Base-by-base conservation (phyloP, 1,140 invertebrate genomes). In the Colletes gigas region DNA sequence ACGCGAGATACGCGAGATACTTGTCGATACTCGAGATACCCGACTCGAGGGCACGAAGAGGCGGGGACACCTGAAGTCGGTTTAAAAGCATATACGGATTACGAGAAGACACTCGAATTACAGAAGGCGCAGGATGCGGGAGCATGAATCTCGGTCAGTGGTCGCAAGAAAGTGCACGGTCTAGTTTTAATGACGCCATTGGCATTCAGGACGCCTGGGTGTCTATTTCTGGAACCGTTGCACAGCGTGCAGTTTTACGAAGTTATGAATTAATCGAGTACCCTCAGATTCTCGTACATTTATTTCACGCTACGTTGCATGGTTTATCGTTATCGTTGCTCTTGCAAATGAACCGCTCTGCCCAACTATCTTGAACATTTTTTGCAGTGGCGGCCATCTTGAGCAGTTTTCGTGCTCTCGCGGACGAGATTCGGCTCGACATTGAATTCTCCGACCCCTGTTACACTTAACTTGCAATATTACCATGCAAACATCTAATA, bases 11-110 rank as follows among this genome's bases (percentile, higher is more conserved):
- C 63, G 63, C 68, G 78, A 80, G 78, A 80, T 75, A 80, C 78
- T 80, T 75, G 78, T 80, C 78, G 78, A 80, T 80, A 80, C 72
- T 80, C 63, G 78, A 80, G 78, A 80, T 80, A 80, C 78, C 72
- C 65, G 71, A 41, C 76, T 72, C 47, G 44, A 62, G 75, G 57
- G 39, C 65, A 65, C n/a, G 41, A 30, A 21, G 62, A 17, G 30
- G 21, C 39, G 54, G 50, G 19, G 6, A 67, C 21, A 67, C 62
- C 78, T 59, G 71, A 79, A 57, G 78, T 80, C 44, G 50, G 52
- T 47, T 74, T 60, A 74, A 80, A 75, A 67, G 71, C 54, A 14
- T 59, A 14, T 59, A 50, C 72, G 19, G 52, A 80, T 80, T 80
- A 80, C 78, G 52, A 67, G 78, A 80, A 80, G 72, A 75, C 54